phyloP scores from a whole-genome alignment of 2,888 invertebrate species.

The Gnatocerus cornutus region DNA sequence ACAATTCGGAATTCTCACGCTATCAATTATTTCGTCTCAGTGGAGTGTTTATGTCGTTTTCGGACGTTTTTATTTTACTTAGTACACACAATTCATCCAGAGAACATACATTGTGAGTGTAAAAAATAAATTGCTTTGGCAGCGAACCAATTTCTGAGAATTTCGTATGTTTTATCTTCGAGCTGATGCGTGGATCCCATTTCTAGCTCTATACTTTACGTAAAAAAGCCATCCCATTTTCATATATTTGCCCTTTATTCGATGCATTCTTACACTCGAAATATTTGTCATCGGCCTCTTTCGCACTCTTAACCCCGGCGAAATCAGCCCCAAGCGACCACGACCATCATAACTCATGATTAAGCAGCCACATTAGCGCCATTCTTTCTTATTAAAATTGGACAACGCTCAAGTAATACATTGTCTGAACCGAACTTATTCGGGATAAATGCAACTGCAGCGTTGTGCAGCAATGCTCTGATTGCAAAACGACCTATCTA shows the following conservation, averaged over 20 bases:
- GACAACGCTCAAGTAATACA: conserved; percentile 16
- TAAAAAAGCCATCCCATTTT: conserved; percentile 69
- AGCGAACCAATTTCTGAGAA: conserved; percentile 69
- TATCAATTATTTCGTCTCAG: conserved; percentile 33
- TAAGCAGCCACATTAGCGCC: conserved; percentile 33
- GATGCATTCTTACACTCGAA: conserved; percentile 63
- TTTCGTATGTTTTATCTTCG: conserved; percentile 69
- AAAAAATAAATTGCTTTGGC: conserved; percentile 68
- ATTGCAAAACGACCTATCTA: conserved; percentile 28
- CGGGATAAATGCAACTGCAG: conserved; percentile 16
- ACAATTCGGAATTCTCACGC: conserved; percentile 33
- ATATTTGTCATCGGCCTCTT: conserved; percentile 58
- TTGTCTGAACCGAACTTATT: conserved; percentile 15
- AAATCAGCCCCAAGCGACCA: conserved; percentile 36
- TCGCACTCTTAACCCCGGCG: conserved; percentile 37
- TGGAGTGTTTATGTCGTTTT: conserved; percentile 37
- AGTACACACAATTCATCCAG: conserved; percentile 47
- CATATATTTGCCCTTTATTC: conserved; percentile 69
- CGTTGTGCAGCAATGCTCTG: conserved; percentile 2
- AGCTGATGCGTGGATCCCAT: conserved; percentile 68
- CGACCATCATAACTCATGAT: conserved; percentile 38
- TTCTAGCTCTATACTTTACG: conserved; percentile 66
- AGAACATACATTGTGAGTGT: conserved; percentile 51
- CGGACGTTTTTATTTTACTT: conserved; percentile 42
- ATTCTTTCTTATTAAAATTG: conserved; percentile 42